A percentile compares a stretch with the other conserved stretches of the same genome.
Evolutionary conservation across 2,888 invertebrate genomes (phyloP).

Genomic region (Chrysomela aeneicollis): DNA sequence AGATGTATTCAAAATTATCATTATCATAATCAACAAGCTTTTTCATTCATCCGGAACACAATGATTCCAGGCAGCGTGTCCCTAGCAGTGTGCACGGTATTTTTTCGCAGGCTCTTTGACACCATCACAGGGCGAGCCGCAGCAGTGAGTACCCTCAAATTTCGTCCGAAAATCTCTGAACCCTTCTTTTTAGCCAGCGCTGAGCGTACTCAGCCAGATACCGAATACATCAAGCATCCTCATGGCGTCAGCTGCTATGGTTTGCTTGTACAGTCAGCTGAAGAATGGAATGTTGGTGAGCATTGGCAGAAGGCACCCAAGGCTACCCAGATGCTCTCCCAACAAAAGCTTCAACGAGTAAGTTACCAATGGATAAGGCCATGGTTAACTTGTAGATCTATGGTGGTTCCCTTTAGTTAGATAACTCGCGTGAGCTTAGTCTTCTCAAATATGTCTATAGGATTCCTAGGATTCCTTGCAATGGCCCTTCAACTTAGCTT

Average conservation of each 20-base stretch:
- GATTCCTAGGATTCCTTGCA: no score
- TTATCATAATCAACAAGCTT: conserved; percentile 24
- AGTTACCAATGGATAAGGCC: neutral
- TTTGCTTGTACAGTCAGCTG: conserved; percentile 33
- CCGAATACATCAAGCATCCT: conserved; percentile 31
- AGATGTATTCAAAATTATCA: conserved; percentile 19
- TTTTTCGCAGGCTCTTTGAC: conserved; percentile 36
- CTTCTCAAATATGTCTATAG: no score
- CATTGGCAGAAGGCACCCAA: conserved; percentile 30
- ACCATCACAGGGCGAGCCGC: conserved; percentile 31
- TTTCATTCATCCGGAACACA: conserved; percentile 10
- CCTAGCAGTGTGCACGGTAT: conserved; percentile 37
- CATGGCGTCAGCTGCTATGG: conserved; percentile 34
- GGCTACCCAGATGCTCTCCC: neutral
- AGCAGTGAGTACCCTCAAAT: conserved; percentile 26
- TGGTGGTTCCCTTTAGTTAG: neutral
- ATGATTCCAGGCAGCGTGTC: conserved; percentile 38
- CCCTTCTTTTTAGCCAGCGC: conserved; percentile 23
- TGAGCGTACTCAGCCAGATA: conserved; percentile 22
- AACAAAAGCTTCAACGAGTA: conserved; percentile 10
- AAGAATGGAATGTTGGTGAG: conserved; percentile 37
- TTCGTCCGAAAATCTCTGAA: neutral
- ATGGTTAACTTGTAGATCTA: no score
- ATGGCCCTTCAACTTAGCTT: no score
- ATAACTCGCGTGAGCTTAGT: no score